Percentiles rank a stretch among this genome's conserved stretches.
phyloP scores from a whole-genome alignment of 2,797 vertebrate genomes.

The Margarornis squamiger region DNA sequence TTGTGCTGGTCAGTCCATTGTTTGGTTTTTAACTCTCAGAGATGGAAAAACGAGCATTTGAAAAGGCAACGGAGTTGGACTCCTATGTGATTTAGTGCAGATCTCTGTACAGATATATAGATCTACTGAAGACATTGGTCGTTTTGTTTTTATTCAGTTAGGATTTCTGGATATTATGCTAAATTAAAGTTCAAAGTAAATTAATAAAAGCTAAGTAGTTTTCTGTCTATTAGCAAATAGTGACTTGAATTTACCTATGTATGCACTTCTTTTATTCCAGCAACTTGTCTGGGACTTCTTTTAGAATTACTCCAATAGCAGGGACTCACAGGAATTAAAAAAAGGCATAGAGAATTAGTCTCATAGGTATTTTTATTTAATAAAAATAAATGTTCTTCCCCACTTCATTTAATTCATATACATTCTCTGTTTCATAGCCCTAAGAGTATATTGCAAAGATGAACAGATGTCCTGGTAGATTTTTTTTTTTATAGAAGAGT shows the following conservation, averaged over 20 bases:
- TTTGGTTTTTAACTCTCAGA: background rate
- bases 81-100: background rate
- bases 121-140: background rate
- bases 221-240: background rate
- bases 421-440: background rate
- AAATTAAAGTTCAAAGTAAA: background rate
- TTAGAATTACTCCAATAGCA: background rate
- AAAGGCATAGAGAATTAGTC: background rate
- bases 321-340: background rate
- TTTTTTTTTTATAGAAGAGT: background rate
- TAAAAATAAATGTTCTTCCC: background rate
- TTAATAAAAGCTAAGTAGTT: background rate
- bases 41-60: background rate
- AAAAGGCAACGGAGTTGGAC: background rate
- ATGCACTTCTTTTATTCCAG: background rate
- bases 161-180: background rate
- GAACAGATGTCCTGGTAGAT: background rate
- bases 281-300: background rate
- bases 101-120: rapidly evolving
- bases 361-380: background rate
- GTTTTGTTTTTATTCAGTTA: background rate
- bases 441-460: background rate
- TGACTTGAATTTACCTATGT: background rate
- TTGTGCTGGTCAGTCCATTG: background rate
- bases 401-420: slow-evolving; percentile 30